phyloP scores from a whole-genome alignment of 92 coral and sea anemone genomes.

The Blastomussa wellsi region DNA sequence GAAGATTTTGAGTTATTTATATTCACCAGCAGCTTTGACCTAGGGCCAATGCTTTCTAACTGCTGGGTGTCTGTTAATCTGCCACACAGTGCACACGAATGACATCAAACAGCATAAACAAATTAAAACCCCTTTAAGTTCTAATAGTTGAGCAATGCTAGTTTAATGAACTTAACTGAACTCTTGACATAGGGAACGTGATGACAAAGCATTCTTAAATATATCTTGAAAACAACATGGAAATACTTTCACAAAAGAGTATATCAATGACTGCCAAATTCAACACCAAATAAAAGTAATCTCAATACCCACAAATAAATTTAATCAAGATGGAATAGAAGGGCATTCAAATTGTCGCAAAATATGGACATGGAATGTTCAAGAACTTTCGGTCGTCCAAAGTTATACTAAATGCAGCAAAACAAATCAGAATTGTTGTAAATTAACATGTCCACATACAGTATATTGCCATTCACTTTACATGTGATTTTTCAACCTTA shows the following conservation, averaged over 20 bases:
- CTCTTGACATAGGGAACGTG: background rate
- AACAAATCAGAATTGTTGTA: background rate
- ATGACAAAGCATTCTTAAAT: background rate
- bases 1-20: background rate
- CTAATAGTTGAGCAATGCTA: background rate
- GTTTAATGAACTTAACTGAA: background rate
- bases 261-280: background rate
- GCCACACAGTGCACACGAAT: background rate
- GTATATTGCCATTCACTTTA: background rate
- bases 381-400: background rate
- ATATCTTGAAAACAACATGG: background rate
- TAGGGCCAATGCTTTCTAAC: background rate
- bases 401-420: background rate
- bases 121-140: background rate
- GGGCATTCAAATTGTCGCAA: background rate
- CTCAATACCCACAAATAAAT: too few species aligned
- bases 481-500: background rate
- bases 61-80: slow-evolving; percentile 16
- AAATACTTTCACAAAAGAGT: background rate
- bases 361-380: background rate
- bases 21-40: background rate
- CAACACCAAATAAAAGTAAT: background rate
- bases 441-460: too few species aligned
- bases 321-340: background rate
- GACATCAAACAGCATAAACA: slow-evolving; percentile 1